Evolutionary conservation across 2,888 invertebrate species (phyloP).

Genomic region (Trypoxylon attenuatum): DNA sequence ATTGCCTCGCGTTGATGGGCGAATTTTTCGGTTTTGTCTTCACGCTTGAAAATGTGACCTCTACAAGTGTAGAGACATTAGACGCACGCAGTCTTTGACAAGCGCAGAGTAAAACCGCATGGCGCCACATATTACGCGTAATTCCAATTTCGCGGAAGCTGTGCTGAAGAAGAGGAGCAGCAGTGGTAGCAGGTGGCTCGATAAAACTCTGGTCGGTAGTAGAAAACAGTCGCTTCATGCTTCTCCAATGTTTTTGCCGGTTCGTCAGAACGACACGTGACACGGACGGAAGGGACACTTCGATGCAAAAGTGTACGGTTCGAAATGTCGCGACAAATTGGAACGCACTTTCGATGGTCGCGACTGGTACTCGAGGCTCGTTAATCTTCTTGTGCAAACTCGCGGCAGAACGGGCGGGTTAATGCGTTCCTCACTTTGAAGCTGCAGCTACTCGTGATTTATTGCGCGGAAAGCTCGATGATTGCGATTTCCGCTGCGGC

Average conservation of each 20-base stretch:
- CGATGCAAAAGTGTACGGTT: neutral
- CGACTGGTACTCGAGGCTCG: slow-evolving; percentile 25
- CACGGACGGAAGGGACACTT: neutral
- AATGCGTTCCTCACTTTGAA: slow-evolving; percentile 40
- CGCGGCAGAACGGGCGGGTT: slow-evolving; percentile 33
- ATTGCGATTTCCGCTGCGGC: slow-evolving; percentile 27
- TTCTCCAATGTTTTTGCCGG: neutral
- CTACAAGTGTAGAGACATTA: slow-evolving; percentile 6
- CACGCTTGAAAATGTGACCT: slow-evolving; percentile 10
- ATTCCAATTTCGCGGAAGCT: neutral
- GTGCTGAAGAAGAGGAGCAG: no score
- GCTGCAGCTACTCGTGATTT: slow-evolving; percentile 42
- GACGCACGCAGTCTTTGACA: neutral
- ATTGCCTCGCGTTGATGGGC: slow-evolving; percentile 8
- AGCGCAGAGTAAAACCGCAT: neutral
- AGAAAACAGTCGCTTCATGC: neutral
- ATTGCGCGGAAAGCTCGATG: slow-evolving; percentile 26
- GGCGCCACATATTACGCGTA: neutral
- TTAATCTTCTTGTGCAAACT: slow-evolving; percentile 46
- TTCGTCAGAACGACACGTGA: neutral
- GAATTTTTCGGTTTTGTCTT: slow-evolving; percentile 18
- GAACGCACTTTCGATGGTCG: slow-evolving; percentile 35
- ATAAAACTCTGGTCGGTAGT: neutral
- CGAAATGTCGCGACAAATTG: slow-evolving; percentile 35
- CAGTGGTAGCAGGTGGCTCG: neutral